phyloP scores from a whole-genome alignment of 2,113 vertebrate genomes.

The Colius striatus region DNA sequence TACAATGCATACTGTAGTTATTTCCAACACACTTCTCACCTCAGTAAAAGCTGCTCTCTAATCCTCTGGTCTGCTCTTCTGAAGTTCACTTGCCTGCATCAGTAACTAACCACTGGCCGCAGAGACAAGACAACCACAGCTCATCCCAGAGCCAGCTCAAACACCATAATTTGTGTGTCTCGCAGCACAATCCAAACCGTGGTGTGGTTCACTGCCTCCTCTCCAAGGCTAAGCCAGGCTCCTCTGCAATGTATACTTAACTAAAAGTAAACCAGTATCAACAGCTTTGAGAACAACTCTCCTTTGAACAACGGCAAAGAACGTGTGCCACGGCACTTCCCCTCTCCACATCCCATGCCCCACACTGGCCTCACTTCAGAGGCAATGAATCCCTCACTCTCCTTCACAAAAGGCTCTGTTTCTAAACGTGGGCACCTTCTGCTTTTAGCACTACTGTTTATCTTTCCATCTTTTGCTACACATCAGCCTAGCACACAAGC shows the following conservation, averaged over 20 bases:
- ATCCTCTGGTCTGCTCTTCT: background rate
- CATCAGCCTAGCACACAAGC: background rate
- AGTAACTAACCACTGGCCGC: background rate
- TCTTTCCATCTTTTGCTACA: background rate
- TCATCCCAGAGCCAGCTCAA: background rate
- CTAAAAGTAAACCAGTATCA: slow-evolving; percentile 2
- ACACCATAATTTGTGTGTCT: background rate
- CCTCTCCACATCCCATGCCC: background rate
- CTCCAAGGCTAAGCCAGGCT: background rate
- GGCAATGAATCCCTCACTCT: background rate
- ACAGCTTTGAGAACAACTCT: background rate
- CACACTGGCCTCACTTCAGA: background rate
- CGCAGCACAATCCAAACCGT: background rate
- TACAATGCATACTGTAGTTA: background rate
- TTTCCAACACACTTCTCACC: background rate
- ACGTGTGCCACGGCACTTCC: background rate
- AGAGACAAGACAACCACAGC: background rate
- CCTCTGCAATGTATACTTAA: background rate
- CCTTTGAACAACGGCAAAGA: background rate
- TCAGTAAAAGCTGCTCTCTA: background rate
- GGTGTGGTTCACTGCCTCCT: slow-evolving; percentile 23
- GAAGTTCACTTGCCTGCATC: background rate
- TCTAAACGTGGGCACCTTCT: background rate
- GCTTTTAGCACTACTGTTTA: background rate
- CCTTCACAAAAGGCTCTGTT: background rate